Percentiles rank a stretch among this genome's conserved stretches.
phyloP scores from a whole-genome alignment of 2,888 invertebrate genomes.

The Temnothorax ravouxi region DNA sequence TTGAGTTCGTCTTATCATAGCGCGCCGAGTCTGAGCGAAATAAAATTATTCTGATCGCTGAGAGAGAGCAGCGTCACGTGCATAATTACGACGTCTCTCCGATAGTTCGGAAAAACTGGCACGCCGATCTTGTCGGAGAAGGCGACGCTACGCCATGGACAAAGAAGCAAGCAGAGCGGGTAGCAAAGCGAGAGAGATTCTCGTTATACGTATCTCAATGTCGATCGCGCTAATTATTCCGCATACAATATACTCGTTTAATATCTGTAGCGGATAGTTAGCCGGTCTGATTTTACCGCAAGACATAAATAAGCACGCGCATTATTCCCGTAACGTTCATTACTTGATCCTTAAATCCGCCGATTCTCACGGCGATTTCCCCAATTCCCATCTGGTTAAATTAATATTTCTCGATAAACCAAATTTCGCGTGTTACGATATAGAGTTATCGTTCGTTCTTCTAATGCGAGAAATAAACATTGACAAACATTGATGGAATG shows the following conservation, averaged over 20 bases:
- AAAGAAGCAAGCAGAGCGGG: constrained; percentile 21
- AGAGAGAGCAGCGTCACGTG: constrained; percentile 20
- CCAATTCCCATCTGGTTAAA: background rate
- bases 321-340: constrained; percentile 21
- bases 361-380: background rate
- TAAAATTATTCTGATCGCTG: constrained; percentile 6
- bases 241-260: constrained; percentile 29
- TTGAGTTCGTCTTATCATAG: background rate
- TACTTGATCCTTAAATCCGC: constrained; percentile 19
- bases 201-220: background rate
- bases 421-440: background rate
- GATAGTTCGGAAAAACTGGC: background rate
- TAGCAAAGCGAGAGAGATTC: constrained; percentile 3
- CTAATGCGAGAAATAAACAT: background rate
- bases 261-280: constrained; percentile 24
- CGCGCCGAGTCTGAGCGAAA: background rate
- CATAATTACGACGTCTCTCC: constrained; percentile 28
- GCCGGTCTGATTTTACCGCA: background rate
- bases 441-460: background rate
- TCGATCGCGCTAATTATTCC: constrained; percentile 54
- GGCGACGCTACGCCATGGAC: background rate
- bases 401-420: background rate
- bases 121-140: constrained; percentile 3
- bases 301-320: background rate
- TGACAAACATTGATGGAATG: background rate